These are phyloP conservation scores for Pongo pygmaeus DNA, from an alignment of 2,113 vertebrate genomes.

Conservation along the genomic window DNA sequence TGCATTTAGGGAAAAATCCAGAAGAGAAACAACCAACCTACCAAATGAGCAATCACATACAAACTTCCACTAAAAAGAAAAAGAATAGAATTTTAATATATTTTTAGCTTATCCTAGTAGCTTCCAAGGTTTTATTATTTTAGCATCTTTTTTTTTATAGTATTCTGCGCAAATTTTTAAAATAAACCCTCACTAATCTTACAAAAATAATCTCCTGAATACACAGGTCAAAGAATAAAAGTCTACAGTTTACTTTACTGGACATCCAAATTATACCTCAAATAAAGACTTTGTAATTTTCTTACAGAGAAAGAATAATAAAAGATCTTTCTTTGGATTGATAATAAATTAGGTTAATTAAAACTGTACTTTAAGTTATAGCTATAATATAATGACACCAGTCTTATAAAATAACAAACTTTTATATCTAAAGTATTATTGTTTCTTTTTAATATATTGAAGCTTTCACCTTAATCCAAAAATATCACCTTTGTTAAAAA, in stretches of 20 bases:
- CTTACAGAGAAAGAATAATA: neutral
- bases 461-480: neutral
- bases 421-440: neutral
- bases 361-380: neutral
- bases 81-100: neutral
- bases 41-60: neutral
- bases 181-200: neutral
- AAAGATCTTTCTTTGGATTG: neutral
- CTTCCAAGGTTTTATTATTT: neutral
- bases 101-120: neutral
- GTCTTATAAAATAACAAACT: neutral
- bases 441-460: neutral
- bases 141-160: neutral
- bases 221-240: neutral
- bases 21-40: neutral
- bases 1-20: neutral
- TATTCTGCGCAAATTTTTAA: neutral
- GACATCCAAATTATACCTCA: neutral
- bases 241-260: neutral
- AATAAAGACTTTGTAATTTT: neutral
- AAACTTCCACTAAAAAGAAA: neutral
- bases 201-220: neutral
- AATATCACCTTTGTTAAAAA: neutral
- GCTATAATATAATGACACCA: neutral
- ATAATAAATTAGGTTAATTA: constrained; percentile 16